These are phyloP conservation scores for Megalops cyprinoides DNA, from an alignment of 2,797 vertebrate genomes.

Conservation along the genomic window DNA sequence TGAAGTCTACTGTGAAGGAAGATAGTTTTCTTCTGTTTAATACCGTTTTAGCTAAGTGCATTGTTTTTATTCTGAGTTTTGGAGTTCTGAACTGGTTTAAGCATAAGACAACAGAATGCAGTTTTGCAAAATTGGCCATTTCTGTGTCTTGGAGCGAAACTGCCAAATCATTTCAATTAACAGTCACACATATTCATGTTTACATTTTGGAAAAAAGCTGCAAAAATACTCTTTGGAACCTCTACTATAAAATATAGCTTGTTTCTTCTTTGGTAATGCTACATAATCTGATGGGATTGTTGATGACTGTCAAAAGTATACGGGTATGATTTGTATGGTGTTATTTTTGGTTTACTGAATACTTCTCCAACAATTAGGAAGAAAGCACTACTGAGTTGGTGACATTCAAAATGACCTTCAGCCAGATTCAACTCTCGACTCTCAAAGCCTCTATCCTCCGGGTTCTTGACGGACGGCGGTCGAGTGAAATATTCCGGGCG, in stretches of 20 bases:
- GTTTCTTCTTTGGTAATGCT: slow-evolving; percentile 68
- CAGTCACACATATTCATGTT: slow-evolving; percentile 27
- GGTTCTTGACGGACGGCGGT: slow-evolving; percentile 62
- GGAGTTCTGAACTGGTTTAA: neutral
- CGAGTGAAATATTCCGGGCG: slow-evolving; percentile 63
- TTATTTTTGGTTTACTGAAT: slow-evolving; percentile 69
- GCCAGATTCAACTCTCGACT: slow-evolving; percentile 71
- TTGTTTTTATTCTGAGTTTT: neutral
- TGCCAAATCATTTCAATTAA: neutral
- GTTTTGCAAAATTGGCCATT: no score
- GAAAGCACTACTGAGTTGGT: slow-evolving; percentile 89
- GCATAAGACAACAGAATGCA: no score
- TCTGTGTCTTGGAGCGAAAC: neutral
- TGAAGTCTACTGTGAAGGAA: neutral
- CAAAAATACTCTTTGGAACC: slow-evolving; percentile 55
- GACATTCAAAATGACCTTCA: slow-evolving; percentile 71
- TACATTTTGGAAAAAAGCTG: slow-evolving; percentile 38
- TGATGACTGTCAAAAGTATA: slow-evolving; percentile 40
- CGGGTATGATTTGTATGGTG: slow-evolving; percentile 41
- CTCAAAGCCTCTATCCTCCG: slow-evolving; percentile 49
- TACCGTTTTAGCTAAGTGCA: neutral
- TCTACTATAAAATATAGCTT: slow-evolving; percentile 60
- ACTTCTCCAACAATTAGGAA: slow-evolving; percentile 90
- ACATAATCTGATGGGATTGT: slow-evolving; percentile 51
- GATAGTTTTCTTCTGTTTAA: no score